A percentile compares a stretch with the other conserved stretches of the same genome.
These are phyloP conservation scores for Glaucidium brasilianum DNA, from an alignment of 2,113 vertebrate genomes.

Conservation along the genomic window DNA sequence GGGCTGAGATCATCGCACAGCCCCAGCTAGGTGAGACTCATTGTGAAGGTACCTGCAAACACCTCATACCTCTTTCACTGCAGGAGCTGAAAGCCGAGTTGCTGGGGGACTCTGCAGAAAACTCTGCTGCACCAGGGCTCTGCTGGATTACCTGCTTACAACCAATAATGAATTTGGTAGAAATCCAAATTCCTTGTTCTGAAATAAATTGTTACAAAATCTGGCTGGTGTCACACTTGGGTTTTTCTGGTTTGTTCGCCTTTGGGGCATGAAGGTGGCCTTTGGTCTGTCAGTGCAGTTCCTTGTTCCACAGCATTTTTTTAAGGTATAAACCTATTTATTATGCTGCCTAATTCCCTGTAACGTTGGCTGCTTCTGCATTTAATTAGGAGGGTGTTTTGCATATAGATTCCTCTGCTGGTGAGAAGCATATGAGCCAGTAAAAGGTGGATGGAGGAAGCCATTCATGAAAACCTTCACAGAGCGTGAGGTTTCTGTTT, in stretches of 20 bases:
- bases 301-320: neutral
- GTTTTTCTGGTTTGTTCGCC: neutral
- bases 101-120: neutral
- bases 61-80: neutral
- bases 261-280: neutral
- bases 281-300: neutral
- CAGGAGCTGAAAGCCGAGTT: neutral
- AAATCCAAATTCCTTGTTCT: neutral
- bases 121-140: neutral
- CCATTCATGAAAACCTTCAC: neutral
- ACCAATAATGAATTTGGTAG: neutral
- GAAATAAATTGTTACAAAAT: neutral
- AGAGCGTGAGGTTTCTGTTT: neutral
- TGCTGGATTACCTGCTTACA: neutral
- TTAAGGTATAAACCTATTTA: neutral
- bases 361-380: neutral
- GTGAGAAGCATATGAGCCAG: rapidly evolving
- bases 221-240: neutral
- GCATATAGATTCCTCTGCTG: neutral
- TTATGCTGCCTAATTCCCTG: neutral
- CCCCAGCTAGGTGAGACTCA: rapidly evolving
- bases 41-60: neutral
- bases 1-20: neutral
- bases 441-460: neutral
- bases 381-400: neutral